These are phyloP conservation scores for Coremacera marginata DNA, from an alignment of 2,888 invertebrate species.

Conservation along the genomic window DNA sequence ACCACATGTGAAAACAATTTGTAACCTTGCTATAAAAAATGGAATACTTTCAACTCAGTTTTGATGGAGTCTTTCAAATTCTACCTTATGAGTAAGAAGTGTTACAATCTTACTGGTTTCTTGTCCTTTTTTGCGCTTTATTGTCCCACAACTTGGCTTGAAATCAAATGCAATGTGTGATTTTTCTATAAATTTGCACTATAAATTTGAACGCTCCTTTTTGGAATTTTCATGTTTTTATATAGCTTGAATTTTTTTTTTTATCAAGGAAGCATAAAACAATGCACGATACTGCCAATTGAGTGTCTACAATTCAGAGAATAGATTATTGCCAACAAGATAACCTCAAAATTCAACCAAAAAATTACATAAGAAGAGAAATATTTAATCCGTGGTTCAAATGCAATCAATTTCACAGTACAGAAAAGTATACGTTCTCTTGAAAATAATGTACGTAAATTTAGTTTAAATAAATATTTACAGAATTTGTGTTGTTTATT, in stretches of 20 bases:
- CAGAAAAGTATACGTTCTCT: too few relatives aligned
- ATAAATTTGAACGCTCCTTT: slow-evolving; percentile 45
- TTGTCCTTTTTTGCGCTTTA: slow-evolving; percentile 42
- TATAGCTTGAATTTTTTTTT: not conserved
- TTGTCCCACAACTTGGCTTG: slow-evolving; percentile 50
- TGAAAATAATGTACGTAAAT: too few relatives aligned
- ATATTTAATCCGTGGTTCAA: too few relatives aligned
- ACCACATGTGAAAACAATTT: slow-evolving; percentile 50
- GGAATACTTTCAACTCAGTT: not conserved
- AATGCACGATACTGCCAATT: slow-evolving; percentile 38
- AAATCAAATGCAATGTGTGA: slow-evolving; percentile 54
- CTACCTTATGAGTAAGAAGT: not conserved
- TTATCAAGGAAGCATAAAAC: slow-evolving; percentile 15
- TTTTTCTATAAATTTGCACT: not conserved
- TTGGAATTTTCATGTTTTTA: not conserved
- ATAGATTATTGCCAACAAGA: not conserved
- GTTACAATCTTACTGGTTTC: not conserved
- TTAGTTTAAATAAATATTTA: too few relatives aligned
- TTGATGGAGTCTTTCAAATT: not conserved
- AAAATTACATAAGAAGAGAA: too few relatives aligned
- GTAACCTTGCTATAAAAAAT: slow-evolving; percentile 48
- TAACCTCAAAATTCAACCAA: too few relatives aligned
- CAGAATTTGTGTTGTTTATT: too few relatives aligned
- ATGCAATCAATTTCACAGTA: too few relatives aligned
- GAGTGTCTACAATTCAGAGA: slow-evolving; percentile 42